Evolutionary conservation across 1,140 invertebrate genomes (phyloP).

Genomic region (Tetranychus urticae): DNA sequence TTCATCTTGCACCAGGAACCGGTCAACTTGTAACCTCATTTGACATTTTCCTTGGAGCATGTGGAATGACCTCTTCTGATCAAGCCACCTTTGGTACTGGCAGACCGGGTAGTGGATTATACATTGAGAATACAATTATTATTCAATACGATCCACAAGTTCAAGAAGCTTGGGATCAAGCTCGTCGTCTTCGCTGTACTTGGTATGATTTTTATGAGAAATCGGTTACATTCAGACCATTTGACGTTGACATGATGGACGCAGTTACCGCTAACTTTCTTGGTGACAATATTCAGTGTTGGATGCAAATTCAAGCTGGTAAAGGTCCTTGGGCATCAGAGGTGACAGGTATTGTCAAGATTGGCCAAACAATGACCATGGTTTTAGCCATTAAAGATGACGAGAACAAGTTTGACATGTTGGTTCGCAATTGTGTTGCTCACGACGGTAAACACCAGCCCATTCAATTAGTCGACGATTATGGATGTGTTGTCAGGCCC

Average conservation of each 20-base stretch:
- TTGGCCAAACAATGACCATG: conserved; percentile 92
- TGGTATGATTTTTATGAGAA: conserved; percentile 92
- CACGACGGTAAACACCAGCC: conserved; percentile 78
- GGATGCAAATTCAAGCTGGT: conserved; percentile 89
- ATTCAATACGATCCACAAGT: conserved; percentile 84
- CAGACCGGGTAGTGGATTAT: conserved; percentile 27
- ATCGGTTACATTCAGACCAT: conserved; percentile 70
- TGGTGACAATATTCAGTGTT: conserved; percentile 78
- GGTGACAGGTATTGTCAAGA: conserved; percentile 77
- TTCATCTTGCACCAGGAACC: conserved; percentile 55
- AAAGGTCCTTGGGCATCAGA: conserved; percentile 88
- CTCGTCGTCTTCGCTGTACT: conserved; percentile 60
- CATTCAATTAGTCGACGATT: conserved; percentile 79
- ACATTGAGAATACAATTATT: conserved; percentile 82
- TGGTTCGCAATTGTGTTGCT: conserved; percentile 76
- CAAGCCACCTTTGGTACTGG: neutral
- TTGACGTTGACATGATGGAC: conserved; percentile 70
- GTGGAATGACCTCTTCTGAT: conserved; percentile 14
- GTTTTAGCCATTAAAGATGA: conserved; percentile 84
- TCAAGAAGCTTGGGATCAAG: conserved; percentile 52
- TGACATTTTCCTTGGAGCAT: conserved; percentile 55
- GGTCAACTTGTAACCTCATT: conserved; percentile 70
- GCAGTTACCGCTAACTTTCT: conserved; percentile 80
- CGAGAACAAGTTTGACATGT: conserved; percentile 84
- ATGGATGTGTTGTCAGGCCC: conserved; percentile 66